Percentiles rank a stretch among this genome's conserved stretches.
Evolutionary conservation across 2,797 vertebrate species (phyloP).

Genomic region (Alfaro cultratus): DNA sequence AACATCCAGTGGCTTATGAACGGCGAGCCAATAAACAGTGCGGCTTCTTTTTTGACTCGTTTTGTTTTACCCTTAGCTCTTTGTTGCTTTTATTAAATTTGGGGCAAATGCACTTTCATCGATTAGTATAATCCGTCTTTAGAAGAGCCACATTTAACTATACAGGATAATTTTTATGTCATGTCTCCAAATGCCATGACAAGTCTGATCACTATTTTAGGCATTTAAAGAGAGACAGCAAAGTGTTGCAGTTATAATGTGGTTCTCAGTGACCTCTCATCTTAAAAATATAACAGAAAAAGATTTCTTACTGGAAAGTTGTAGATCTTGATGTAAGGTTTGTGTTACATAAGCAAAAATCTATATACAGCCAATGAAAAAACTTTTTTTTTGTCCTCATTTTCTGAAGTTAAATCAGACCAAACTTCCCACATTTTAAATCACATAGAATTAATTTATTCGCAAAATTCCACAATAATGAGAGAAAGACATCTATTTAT

Average conservation of each 20-base stretch:
- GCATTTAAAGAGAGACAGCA: background rate
- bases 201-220: background rate
- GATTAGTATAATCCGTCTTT: too few species aligned
- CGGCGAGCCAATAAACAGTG: constrained; percentile 89
- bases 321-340: background rate
- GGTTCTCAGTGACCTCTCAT: background rate
- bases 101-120: background rate
- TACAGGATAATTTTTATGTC: too few species aligned
- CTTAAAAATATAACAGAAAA: background rate
- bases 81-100: background rate
- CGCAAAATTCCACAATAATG: background rate
- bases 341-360: background rate
- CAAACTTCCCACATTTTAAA: background rate
- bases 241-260: background rate
- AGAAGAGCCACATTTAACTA: too few species aligned
- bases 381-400: background rate
- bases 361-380: background rate
- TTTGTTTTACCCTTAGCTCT: background rate
- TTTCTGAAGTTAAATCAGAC: background rate
- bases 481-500: background rate
- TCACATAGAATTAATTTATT: background rate
- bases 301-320: background rate
- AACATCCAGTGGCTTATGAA: constrained; percentile 93
- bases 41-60: background rate
- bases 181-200: too few species aligned